These are phyloP conservation scores for Iselma pallidipennis DNA, from an alignment of 2,888 invertebrate genomes.

Conservation along the genomic window DNA sequence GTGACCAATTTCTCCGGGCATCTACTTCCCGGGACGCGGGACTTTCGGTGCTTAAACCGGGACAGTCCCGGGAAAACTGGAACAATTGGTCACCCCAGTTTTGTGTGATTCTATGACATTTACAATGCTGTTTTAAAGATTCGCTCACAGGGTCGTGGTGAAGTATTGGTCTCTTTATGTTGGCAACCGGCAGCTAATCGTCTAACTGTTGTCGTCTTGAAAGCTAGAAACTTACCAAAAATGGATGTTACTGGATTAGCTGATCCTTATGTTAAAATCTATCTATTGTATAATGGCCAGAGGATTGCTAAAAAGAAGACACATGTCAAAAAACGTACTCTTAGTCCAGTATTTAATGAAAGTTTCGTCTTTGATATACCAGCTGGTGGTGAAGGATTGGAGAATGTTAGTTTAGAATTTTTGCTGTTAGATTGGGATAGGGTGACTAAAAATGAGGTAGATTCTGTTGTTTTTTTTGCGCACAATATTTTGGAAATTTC, in stretches of 20 bases:
- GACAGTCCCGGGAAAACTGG: too few species aligned
- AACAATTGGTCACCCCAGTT: too few species aligned
- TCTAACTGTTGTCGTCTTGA: constrained; percentile 94
- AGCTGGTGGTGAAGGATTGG: constrained; percentile 73
- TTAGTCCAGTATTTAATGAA: constrained; percentile 99
- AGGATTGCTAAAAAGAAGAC: constrained; percentile 99
- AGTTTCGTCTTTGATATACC: constrained; percentile 98
- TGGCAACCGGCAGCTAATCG: constrained; percentile 98
- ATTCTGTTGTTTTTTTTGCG: constrained; percentile 19
- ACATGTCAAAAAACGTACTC: constrained; percentile 96
- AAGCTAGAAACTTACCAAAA: constrained; percentile 95
- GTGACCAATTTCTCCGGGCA: too few species aligned
- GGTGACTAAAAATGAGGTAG: constrained; percentile 96
- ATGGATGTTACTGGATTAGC: constrained; percentile 98
- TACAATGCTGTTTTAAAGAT: constrained; percentile 63
- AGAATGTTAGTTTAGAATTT: constrained; percentile 84
- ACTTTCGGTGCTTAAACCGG: too few species aligned
- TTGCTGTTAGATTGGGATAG: constrained; percentile 95
- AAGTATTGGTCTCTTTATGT: constrained; percentile 93
- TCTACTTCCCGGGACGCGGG: too few species aligned
- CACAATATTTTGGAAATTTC: too few species aligned
- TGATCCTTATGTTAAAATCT: constrained; percentile 98
- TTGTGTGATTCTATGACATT: background rate
- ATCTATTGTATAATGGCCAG: constrained; percentile 95
- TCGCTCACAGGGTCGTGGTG: constrained; percentile 91